phyloP scores from a whole-genome alignment of 2,113 vertebrate species.

The Epinephelus moara region DNA sequence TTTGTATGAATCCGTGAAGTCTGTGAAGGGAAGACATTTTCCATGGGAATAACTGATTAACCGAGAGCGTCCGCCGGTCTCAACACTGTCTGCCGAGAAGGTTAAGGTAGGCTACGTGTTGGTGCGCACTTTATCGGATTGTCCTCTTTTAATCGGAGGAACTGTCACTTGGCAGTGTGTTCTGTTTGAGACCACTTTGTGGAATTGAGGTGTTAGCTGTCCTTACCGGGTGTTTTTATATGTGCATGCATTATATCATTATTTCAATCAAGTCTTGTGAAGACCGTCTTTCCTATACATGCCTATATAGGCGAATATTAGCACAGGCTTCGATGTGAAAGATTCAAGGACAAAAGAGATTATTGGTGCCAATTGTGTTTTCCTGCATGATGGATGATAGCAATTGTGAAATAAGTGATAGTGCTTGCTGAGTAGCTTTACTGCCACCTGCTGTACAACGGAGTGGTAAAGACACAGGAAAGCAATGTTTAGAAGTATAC shows the following conservation, averaged over 20 bases:
- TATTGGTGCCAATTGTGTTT: background rate
- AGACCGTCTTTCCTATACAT: no score
- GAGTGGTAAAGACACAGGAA: background rate
- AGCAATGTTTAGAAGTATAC: no score
- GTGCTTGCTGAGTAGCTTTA: background rate
- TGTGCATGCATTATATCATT: background rate
- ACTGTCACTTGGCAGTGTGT: slow-evolving; percentile 17
- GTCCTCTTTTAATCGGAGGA: slow-evolving; percentile 47
- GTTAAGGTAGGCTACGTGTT: slow-evolving; percentile 63
- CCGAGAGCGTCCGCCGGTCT: background rate
- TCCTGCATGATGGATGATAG: background rate
- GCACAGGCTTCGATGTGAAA: background rate
- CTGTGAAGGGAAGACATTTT: slow-evolving; percentile 29
- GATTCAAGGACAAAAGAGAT: no score
- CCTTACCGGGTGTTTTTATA: background rate
- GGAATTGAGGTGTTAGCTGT: background rate
- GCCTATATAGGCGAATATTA: no score
- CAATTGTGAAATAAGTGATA: background rate
- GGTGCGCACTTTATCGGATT: slow-evolving; percentile 67
- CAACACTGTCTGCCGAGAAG: background rate
- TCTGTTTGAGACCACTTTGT: background rate
- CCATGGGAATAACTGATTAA: slow-evolving; percentile 37
- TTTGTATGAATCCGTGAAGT: slow-evolving; percentile 8
- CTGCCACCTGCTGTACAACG: background rate
- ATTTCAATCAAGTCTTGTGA: no score